Evolutionary conservation across 2,113 vertebrate species (phyloP).

Genomic region (Bubo scandiacus): DNA sequence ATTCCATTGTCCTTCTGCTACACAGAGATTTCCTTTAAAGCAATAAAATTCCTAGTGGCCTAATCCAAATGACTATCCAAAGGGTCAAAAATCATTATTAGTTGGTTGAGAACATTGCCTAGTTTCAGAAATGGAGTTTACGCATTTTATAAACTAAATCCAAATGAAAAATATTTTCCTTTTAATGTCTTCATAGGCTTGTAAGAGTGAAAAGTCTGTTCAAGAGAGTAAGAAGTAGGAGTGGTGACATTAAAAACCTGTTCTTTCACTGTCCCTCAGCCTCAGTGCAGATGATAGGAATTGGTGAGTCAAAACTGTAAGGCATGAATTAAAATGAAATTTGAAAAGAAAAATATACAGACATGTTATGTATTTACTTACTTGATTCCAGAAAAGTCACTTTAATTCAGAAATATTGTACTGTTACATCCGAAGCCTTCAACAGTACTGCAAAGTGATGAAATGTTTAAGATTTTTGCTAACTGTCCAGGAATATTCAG

Average conservation of each 20-base stretch:
- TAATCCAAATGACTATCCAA: neutral
- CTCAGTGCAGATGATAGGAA: neutral
- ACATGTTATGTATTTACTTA: constrained; percentile 37
- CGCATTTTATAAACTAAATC: neutral
- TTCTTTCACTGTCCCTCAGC: neutral
- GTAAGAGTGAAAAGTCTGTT: neutral
- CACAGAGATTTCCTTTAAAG: neutral
- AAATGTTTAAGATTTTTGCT: constrained; percentile 65
- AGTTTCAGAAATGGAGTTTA: neutral
- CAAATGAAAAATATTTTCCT: neutral
- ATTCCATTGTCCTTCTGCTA: neutral
- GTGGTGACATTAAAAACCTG: neutral
- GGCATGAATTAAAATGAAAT: constrained; percentile 33
- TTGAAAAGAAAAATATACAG: constrained; percentile 60
- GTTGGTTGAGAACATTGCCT: neutral
- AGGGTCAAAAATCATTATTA: neutral
- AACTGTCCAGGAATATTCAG: constrained; percentile 59
- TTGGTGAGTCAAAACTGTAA: constrained; percentile 31
- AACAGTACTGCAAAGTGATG: constrained; percentile 36
- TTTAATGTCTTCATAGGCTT: neutral
- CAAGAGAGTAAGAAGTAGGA: neutral
- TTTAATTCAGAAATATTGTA: constrained; percentile 62
- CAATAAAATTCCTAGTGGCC: neutral
- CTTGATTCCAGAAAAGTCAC: constrained; percentile 32
- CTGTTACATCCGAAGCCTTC: constrained; percentile 6